Evolutionary conservation across 2,888 invertebrate species (phyloP).

Genomic region (Lithophane semibrunnea): DNA sequence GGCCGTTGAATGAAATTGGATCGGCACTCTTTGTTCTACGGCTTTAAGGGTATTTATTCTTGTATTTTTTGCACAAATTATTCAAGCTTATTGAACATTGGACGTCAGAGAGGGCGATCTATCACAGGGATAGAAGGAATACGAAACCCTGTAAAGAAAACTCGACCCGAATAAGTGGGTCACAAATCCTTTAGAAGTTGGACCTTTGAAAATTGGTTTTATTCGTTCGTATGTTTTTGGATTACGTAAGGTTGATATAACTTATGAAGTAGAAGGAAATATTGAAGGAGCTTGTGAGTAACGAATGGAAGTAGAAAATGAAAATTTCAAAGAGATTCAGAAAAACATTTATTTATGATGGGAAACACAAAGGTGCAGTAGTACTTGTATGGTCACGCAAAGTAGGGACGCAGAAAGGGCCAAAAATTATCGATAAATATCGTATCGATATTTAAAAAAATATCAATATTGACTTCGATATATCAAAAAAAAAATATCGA

Average conservation of each 20-base stretch:
- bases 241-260: conserved; percentile 72
- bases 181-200: conserved; percentile 79
- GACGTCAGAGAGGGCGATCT: conserved; percentile 80
- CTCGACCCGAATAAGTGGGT: conserved; percentile 80
- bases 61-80: conserved; percentile 83
- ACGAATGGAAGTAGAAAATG: conserved; percentile 13
- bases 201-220: conserved; percentile 83
- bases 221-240: conserved; percentile 77
- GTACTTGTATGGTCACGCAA: neutral
- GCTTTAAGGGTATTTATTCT: conserved; percentile 76
- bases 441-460: no score
- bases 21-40: conserved; percentile 75
- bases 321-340: neutral
- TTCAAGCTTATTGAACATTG: conserved; percentile 84
- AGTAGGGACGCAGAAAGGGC: no score
- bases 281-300: conserved; percentile 19
- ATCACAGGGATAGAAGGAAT: conserved; percentile 79
- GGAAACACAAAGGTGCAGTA: neutral
- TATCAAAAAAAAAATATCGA: no score
- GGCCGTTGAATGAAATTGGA: conserved; percentile 75
- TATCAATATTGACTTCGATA: no score
- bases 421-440: no score
- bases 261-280: conserved; percentile 52
- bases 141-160: conserved; percentile 76
- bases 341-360: neutral